Evolutionary conservation across 1,140 invertebrate species (phyloP).

Genomic region (Eupristina koningsbergeri): DNA sequence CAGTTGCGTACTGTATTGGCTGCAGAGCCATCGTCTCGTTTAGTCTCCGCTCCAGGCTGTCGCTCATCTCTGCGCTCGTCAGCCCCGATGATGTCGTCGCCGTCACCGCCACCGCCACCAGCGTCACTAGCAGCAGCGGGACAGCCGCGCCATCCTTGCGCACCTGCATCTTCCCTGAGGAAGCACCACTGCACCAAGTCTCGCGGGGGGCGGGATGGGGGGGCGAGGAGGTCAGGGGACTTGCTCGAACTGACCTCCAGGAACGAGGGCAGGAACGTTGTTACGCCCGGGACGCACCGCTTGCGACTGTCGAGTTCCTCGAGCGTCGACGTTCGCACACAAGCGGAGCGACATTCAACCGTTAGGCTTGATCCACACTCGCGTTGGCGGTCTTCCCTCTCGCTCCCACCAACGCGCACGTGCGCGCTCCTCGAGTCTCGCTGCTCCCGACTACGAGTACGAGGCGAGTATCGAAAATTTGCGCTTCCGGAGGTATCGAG

Average conservation of each 20-base stretch:
- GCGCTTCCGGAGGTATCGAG: too few species aligned
- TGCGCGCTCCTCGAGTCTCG: not conserved
- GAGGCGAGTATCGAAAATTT: too few species aligned
- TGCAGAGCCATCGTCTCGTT: slow-evolving; percentile 69
- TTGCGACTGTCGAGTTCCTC: slow-evolving; percentile 3
- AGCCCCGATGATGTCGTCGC: too few species aligned
- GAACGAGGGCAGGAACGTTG: not conserved
- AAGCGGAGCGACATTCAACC: not conserved
- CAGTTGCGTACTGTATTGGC: slow-evolving; percentile 68
- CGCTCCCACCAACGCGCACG: not conserved
- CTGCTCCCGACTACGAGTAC: not conserved
- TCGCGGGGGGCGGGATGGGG: not conserved
- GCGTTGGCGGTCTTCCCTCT: not conserved
- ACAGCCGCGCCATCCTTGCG: not conserved
- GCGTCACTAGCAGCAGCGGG: not conserved
- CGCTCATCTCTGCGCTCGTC: slow-evolving; percentile 59
- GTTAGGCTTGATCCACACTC: not conserved
- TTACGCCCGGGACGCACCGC: slow-evolving; percentile 21
- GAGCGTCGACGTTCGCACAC: not conserved
- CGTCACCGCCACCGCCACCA: too few species aligned
- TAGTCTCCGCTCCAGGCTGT: slow-evolving; percentile 71
- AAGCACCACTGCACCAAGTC: not conserved
- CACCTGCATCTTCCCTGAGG: not conserved
- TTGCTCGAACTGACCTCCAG: too few species aligned
- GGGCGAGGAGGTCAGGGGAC: not conserved